Percentiles rank a stretch among this genome's conserved stretches.
Conservation (phyloP, 2,888 invertebrate species). For the Sycophila texana region DNA sequence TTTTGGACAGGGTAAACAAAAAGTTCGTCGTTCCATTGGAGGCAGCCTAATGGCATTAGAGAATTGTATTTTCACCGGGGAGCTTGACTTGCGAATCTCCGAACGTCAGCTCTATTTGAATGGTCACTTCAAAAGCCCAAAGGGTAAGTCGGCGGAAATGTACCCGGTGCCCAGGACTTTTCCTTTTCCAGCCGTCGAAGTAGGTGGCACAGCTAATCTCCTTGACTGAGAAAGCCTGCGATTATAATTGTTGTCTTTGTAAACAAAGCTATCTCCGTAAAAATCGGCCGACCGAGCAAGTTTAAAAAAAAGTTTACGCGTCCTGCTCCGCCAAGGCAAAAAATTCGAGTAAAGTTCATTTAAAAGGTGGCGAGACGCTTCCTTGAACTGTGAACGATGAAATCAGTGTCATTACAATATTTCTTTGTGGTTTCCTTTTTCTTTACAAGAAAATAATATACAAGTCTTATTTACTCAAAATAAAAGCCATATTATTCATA, state of each 20-base stretch:
- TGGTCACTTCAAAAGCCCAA: slow-evolving; percentile 45
- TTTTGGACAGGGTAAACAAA: slow-evolving; percentile 13
- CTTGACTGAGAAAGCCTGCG: slow-evolving; percentile 39
- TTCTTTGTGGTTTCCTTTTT: too few relatives aligned
- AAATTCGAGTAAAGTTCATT: neutral
- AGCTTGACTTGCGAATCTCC: slow-evolving; percentile 26
- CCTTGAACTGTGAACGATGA: too few relatives aligned
- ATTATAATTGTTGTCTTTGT: slow-evolving; percentile 54
- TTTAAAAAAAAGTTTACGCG: neutral
- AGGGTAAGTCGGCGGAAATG: slow-evolving; percentile 49
- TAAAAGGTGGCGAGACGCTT: too few relatives aligned
- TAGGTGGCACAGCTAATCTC: slow-evolving; percentile 46
- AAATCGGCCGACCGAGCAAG: slow-evolving; percentile 6
- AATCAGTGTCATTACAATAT: too few relatives aligned
- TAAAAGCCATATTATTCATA: neutral
- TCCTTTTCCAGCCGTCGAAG: slow-evolving; percentile 6
- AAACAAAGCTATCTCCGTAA: slow-evolving; percentile 35
- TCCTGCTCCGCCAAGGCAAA: neutral
- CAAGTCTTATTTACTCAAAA: too few relatives aligned
- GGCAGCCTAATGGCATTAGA: slow-evolving; percentile 44
- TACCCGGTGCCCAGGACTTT: neutral
- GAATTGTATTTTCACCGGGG: slow-evolving; percentile 33
- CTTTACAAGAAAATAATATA: too few relatives aligned
- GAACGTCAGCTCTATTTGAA: slow-evolving; percentile 40
- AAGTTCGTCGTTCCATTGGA: slow-evolving; percentile 1